Evolutionary conservation across 2,888 invertebrate species (phyloP).

Genomic region (Fabriciana adippe): DNA sequence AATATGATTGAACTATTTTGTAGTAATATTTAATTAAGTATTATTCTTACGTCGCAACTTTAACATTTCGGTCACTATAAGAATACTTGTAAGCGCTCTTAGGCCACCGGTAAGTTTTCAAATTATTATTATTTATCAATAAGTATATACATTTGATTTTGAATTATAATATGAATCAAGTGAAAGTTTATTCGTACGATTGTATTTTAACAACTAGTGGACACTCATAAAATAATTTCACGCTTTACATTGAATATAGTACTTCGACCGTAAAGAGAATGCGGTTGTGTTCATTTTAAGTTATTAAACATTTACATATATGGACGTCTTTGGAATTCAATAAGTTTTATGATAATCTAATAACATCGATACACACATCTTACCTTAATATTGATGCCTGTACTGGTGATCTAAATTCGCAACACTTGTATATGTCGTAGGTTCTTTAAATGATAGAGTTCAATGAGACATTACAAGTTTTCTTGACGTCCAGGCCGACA

Average conservation of each 20-base stretch:
- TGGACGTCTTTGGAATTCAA: not conserved
- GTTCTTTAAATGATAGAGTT: not conserved
- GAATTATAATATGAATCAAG: slow-evolving; percentile 17
- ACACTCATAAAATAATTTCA: slow-evolving; percentile 27
- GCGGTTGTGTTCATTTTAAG: slow-evolving; percentile 27
- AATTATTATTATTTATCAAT: not conserved
- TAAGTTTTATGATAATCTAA: not conserved
- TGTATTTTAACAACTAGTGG: slow-evolving; percentile 13
- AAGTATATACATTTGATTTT: not conserved
- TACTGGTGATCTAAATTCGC: not conserved
- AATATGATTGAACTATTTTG: not conserved
- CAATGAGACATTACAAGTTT: slow-evolving; percentile 38
- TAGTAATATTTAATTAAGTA: not conserved
- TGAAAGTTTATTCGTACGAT: slow-evolving; percentile 26
- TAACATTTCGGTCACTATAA: not conserved
- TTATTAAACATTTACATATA: slow-evolving; percentile 15
- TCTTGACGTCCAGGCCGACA: slow-evolving; percentile 51
- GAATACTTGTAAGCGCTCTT: not conserved
- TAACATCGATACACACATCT: not conserved
- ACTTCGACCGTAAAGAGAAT: slow-evolving; percentile 31
- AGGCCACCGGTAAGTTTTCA: not conserved
- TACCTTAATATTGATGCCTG: slow-evolving; percentile 6
- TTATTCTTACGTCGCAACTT: not conserved
- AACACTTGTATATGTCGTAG: not conserved
- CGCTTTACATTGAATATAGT: slow-evolving; percentile 21